These are phyloP conservation scores for Chloroceryle amazona DNA, from an alignment of 2,797 vertebrate species.

Conservation along the genomic window DNA sequence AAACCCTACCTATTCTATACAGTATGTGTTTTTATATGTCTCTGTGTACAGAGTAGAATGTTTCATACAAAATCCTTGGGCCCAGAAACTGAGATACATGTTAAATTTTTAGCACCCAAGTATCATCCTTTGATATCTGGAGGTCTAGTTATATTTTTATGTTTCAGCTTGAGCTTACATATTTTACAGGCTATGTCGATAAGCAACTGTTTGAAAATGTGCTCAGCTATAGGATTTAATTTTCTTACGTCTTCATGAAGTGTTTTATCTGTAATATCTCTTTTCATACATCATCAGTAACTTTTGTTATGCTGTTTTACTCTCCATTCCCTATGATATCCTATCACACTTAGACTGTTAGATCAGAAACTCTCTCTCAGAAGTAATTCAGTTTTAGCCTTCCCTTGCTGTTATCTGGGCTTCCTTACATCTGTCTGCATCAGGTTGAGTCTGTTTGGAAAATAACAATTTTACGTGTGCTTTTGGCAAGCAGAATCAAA, in stretches of 20 bases:
- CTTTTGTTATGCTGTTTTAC: conserved; percentile 41
- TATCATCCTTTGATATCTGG: not conserved
- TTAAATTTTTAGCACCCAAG: not conserved
- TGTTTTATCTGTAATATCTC: conserved; percentile 37
- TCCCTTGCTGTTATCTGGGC: conserved; percentile 50
- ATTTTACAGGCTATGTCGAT: not conserved
- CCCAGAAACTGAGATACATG: not conserved
- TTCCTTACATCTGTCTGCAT: conserved; percentile 53
- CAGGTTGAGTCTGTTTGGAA: conserved; percentile 60
- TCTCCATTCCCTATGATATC: conserved; percentile 36
- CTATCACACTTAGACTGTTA: conserved; percentile 37
- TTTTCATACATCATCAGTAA: conserved; percentile 23
- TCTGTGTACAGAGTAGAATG: not conserved
- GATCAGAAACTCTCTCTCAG: conserved; percentile 52
- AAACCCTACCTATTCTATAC: not conserved
- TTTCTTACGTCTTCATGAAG: conserved; percentile 16
- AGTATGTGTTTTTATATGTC: not conserved
- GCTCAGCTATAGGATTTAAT: not conserved
- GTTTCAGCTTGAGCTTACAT: not conserved
- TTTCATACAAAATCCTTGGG: not conserved
- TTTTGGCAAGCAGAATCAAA: conserved; percentile 70
- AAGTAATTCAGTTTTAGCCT: conserved; percentile 33
- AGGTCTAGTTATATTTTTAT: not conserved
- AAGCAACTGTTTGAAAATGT: not conserved
- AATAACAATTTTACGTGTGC: conserved; percentile 58